phyloP scores from a whole-genome alignment of 2,113 vertebrate genomes.

The Mus spicilegus region DNA sequence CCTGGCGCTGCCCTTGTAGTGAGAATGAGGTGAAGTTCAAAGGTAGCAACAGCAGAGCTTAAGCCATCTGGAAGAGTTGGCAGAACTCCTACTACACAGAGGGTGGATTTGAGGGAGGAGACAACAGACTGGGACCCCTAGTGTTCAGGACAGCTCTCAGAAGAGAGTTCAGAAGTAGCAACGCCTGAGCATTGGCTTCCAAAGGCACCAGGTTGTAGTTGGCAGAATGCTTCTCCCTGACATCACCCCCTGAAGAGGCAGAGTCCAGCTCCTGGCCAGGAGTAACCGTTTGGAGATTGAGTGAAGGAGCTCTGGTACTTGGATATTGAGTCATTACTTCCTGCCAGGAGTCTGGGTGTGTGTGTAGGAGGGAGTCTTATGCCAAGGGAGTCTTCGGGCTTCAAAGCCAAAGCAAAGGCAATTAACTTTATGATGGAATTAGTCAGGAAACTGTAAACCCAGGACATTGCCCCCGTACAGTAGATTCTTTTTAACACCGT shows the following conservation, averaged over 20 bases:
- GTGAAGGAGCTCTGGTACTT: slow-evolving; percentile 69
- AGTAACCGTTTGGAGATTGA: slow-evolving; percentile 59
- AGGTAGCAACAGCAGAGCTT: neutral
- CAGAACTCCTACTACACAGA: neutral
- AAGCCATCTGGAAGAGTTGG: neutral
- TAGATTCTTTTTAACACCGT: slow-evolving; percentile 79
- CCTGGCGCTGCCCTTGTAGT: neutral
- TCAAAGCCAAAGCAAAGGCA: slow-evolving; percentile 79
- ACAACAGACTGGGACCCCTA: fast-evolving
- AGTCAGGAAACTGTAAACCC: slow-evolving; percentile 79
- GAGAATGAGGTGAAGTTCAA: neutral
- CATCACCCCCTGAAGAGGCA: slow-evolving; percentile 64
- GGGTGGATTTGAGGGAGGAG: neutral
- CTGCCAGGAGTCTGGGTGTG: slow-evolving; percentile 73
- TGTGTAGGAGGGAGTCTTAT: slow-evolving; percentile 22
- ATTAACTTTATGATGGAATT: slow-evolving; percentile 83
- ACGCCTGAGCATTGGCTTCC: neutral
- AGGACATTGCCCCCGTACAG: slow-evolving; percentile 54
- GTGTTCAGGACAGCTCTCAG: neutral
- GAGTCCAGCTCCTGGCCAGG: slow-evolving; percentile 59
- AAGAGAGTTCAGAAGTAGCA: neutral
- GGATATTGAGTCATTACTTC: slow-evolving; percentile 52
- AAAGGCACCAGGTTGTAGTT: neutral
- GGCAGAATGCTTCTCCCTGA: slow-evolving; percentile 49
- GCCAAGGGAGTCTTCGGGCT: slow-evolving; percentile 77